Evolutionary conservation across 2,797 vertebrate genomes (phyloP), one percentile per base, ranked within the genome.

Genomic region (Aldrovandia affinis): DNA sequence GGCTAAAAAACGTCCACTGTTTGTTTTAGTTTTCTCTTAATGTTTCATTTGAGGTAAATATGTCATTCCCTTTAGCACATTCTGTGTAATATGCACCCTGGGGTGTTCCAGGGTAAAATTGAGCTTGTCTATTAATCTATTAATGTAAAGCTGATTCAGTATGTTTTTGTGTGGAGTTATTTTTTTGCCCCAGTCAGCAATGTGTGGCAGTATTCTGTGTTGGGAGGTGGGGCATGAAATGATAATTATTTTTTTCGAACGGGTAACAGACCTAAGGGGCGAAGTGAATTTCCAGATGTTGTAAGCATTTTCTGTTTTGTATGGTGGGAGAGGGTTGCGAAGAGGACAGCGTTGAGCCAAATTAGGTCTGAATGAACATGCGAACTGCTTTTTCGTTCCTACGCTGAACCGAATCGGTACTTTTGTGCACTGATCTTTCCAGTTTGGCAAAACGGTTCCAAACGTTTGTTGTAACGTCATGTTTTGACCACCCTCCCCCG

Each of bases 401-500:
- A 78, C 28, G 22, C 39, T 79, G 12, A 20, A 22, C 57, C 47
- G 47, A 63, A 28, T 82, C 25, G 22, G 14, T n/a, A 28, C 59
- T 30, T 47, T 50, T 20, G 25, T 18, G 25, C 39, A 22, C 33
- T 78, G 30, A 8, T 44, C 25, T 30, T 78, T 83, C 50, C 10
- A 55, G 78, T 30, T 54, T 80, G 14, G 28, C 89, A 92, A 77
- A 93, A 94, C 92, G 93, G 81, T 90, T 88, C 85, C 84, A 85
- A 86, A 85, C 84, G 88, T 93, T 93, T 94, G 90, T 88, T 91
- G 88, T 75, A 80, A 89, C 94, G 90, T 92, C 92, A 93, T 90
- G 86, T 92, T 92, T 89, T 93, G 92, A 94, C 92, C 86, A 61
- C 20, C 42, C 61, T 83, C 88, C 93, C 89, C 89, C 93, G 91